A percentile compares a stretch with the other conserved stretches of the same genome.
Evolutionary conservation across 2,113 vertebrate genomes (phyloP).

Genomic region (Lampris megalopsis): DNA sequence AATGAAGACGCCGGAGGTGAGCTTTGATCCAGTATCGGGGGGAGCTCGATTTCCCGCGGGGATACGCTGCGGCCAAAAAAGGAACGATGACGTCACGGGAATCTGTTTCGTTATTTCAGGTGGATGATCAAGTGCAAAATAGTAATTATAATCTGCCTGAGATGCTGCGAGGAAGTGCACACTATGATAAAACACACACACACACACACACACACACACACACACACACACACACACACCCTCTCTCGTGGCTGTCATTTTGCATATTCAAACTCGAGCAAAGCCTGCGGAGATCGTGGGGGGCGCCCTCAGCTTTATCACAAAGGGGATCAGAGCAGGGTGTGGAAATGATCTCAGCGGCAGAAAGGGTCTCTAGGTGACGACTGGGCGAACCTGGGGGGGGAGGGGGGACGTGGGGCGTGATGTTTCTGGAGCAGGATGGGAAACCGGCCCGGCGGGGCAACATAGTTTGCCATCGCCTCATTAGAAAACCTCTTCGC

Average conservation of each 20-base stretch:
- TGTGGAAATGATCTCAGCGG: conserved; percentile 68
- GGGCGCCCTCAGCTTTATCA: conserved; percentile 46
- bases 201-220: conserved; percentile 42
- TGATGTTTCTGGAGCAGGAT: conserved; percentile 18
- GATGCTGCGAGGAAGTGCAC: conserved; percentile 36
- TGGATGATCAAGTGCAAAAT: conserved; percentile 2
- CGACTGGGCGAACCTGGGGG: conserved; percentile 24
- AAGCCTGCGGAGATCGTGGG: conserved; percentile 48
- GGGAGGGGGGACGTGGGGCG: background rate
- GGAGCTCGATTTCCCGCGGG: no score
- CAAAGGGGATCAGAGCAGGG: conserved; percentile 69
- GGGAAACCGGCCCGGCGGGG: conserved; percentile 26
- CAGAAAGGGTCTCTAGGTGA: conserved; percentile 36
- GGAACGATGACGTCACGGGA: no score
- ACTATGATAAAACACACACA: background rate
- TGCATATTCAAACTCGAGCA: conserved; percentile 57
- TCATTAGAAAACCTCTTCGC: conserved; percentile 10
- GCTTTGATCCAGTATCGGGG: no score
- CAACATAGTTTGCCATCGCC: conserved; percentile 12
- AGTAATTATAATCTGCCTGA: background rate
- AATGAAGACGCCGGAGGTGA: conserved; percentile 48
- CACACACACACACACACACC: conserved; percentile 44
- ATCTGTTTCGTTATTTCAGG: conserved; percentile 1
- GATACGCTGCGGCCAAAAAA: no score
- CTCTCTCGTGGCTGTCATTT: conserved; percentile 62